Evolutionary conservation across 2,113 vertebrate genomes (phyloP).

Genomic region (Machaerirhynchus nigripectus): DNA sequence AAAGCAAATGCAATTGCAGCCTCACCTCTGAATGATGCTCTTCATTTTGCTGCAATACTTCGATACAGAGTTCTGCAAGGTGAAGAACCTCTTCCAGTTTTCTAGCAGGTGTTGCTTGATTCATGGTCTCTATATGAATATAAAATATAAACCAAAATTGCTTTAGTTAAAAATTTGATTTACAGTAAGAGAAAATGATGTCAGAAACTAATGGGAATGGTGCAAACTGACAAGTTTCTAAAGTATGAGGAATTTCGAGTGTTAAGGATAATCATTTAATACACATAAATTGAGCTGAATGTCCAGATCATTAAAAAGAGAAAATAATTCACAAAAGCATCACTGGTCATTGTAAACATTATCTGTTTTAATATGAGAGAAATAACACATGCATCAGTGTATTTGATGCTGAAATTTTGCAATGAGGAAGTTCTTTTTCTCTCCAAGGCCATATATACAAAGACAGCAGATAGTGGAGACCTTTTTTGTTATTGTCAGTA

Average conservation of each 20-base stretch:
- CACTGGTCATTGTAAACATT: conserved; percentile 4
- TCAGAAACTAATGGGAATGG: not conserved
- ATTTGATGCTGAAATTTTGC: conserved; percentile 67
- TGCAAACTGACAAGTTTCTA: not conserved
- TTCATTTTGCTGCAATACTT: conserved; percentile 96
- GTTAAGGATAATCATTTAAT: not conserved
- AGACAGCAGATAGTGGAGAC: conserved; percentile 27
- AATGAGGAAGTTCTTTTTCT: conserved; percentile 58
- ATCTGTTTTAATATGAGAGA: conserved; percentile 37
- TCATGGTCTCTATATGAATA: conserved; percentile 74
- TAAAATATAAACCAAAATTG: conserved; percentile 7
- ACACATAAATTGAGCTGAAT: conserved; percentile 11
- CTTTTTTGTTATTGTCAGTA: conserved; percentile 15
- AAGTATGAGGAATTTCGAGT: not conserved
- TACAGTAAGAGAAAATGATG: not conserved
- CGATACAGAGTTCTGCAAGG: conserved; percentile 91
- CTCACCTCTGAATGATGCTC: conserved; percentile 95
- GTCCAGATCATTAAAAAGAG: not conserved
- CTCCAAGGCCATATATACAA: conserved; percentile 67
- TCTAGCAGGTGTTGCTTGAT: conserved; percentile 80
- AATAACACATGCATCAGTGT: conserved; percentile 37
- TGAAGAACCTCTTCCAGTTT: conserved; percentile 89
- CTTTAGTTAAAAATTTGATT: conserved; percentile 9
- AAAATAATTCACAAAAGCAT: conserved; percentile 49
- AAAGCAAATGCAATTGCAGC: not conserved